Evolutionary conservation across 2,888 invertebrate species (phyloP).

Genomic region (Gasteruption jaculator): DNA sequence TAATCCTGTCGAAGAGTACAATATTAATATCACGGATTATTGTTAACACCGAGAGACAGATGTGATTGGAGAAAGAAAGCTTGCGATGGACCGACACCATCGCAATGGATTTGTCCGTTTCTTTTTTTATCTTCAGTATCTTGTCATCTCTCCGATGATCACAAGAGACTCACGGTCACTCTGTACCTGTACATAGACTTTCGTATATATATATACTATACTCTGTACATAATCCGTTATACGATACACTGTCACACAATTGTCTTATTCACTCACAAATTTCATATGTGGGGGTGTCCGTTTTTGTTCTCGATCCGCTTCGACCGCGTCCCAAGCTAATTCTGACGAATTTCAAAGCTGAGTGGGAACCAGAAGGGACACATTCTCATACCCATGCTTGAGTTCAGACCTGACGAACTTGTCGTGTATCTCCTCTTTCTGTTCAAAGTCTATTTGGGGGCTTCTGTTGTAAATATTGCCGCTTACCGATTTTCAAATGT

Average conservation of each 20-base stretch:
- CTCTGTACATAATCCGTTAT: conserved; percentile 46
- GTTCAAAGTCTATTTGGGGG: conserved; percentile 53
- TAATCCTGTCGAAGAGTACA: too few relatives aligned
- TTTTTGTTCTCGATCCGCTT: conserved; percentile 64
- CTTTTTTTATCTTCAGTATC: too few relatives aligned
- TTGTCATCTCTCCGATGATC: too few relatives aligned
- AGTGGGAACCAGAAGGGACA: conserved; percentile 75
- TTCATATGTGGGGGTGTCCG: conserved; percentile 60
- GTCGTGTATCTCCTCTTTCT: conserved; percentile 38
- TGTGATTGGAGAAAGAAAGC: conserved; percentile 50
- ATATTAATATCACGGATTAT: too few relatives aligned
- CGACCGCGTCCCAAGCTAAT: conserved; percentile 19
- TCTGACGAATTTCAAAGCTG: conserved; percentile 49
- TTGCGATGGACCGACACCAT: too few relatives aligned
- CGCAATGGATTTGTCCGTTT: too few relatives aligned
- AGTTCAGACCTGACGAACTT: conserved; percentile 47
- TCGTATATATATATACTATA: conserved; percentile 22
- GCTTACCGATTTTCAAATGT: conserved; percentile 50
- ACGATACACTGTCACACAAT: conserved; percentile 45
- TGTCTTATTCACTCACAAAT: conserved; percentile 41
- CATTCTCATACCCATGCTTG: conserved; percentile 62
- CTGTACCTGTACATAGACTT: conserved; percentile 18
- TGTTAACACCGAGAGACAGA: conserved; percentile 51
- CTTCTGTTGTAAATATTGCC: conserved; percentile 60
- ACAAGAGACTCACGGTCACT: too few relatives aligned